Conservation (phyloP, 2,113 vertebrate genomes). For the Pavo muticus region DNA sequence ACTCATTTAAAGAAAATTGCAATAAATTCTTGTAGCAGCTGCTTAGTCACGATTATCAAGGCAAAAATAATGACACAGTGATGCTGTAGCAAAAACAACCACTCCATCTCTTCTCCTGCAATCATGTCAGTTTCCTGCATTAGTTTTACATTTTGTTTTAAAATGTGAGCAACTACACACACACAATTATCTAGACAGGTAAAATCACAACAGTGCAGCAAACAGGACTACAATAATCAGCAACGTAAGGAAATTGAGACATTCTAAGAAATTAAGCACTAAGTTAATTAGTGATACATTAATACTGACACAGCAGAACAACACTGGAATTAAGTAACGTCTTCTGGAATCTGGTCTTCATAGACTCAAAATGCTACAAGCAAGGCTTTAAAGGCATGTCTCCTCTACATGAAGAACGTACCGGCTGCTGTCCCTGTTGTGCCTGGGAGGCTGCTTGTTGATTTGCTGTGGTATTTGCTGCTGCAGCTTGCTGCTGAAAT, state of each 20-base stretch:
- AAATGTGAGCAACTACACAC: background rate
- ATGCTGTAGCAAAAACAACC: background rate
- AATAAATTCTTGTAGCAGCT: background rate
- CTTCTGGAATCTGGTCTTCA: background rate
- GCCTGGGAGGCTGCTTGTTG: slow-evolving; percentile 94
- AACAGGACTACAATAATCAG: background rate
- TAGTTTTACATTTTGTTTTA: background rate
- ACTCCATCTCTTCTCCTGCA: background rate
- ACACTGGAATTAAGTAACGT: background rate
- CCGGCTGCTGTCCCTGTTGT: slow-evolving; percentile 91
- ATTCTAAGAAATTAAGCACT: background rate
- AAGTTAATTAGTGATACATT: background rate
- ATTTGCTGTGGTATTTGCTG: slow-evolving; percentile 86
- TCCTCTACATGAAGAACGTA: slow-evolving; percentile 56
- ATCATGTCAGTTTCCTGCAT: background rate
- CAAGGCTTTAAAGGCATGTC: background rate
- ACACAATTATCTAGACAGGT: background rate
- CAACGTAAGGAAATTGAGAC: background rate
- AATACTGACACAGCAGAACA: background rate
- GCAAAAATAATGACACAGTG: background rate
- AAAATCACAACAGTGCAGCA: background rate
- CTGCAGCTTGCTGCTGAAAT: slow-evolving; percentile 95
- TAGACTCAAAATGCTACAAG: background rate
- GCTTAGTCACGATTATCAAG: background rate
- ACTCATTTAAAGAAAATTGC: background rate